These are phyloP conservation scores for Thaleichthys pacificus DNA, from an alignment of 2,797 vertebrate genomes.

Conservation along the genomic window DNA sequence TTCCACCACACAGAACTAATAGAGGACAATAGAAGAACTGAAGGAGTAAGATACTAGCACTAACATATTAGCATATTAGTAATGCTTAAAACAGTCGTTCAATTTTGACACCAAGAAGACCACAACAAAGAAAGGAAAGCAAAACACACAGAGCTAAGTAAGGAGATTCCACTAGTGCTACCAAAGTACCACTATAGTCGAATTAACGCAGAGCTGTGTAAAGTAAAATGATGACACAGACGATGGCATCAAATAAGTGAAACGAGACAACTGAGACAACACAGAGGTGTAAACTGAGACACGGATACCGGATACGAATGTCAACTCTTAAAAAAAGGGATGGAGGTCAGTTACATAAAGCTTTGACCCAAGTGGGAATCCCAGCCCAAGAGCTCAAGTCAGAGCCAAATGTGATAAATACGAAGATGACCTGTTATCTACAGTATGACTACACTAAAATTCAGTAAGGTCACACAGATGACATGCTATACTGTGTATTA, in stretches of 20 bases:
- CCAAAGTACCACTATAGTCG: background rate
- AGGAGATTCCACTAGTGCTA: too few species aligned
- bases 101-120: too few species aligned
- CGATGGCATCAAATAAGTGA: background rate
- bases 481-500: background rate
- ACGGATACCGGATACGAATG: too few species aligned
- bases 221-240: background rate
- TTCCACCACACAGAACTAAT: background rate
- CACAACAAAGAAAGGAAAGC: background rate
- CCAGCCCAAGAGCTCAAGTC: constrained; percentile 14
- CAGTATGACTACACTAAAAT: background rate
- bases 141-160: background rate
- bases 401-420: background rate
- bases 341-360: background rate
- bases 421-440: background rate
- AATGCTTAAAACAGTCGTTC: too few species aligned
- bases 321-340: background rate
- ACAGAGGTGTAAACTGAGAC: background rate
- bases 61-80: background rate
- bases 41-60: background rate
- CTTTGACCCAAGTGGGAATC: background rate
- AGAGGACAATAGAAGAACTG: background rate
- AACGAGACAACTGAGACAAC: background rate
- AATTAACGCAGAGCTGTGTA: background rate
- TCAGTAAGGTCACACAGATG: background rate